Base-by-base conservation (phyloP, 2,888 invertebrate species). In the Lycaena phlaeas region DNA sequence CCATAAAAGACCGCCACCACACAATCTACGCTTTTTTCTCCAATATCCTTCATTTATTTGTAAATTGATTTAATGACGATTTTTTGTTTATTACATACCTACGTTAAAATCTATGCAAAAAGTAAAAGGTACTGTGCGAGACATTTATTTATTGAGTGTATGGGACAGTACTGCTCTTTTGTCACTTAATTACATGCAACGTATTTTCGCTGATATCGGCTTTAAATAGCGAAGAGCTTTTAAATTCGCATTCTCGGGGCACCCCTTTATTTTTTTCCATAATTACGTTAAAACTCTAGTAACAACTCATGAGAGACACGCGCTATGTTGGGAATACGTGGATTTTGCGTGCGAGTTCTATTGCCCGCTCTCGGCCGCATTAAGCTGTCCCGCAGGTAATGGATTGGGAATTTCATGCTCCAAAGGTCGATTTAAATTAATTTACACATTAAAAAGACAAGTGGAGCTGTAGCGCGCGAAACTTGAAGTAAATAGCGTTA, bases 371-470 rank as follows among this genome's bases (percentile, higher is more conserved):
- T 51, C 44, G 46, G 45, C 47, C 61, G 60, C 71, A 77, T 77
- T 77, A 76, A 73, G 61, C 72, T 77, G 78, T 81, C 76, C 53
- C 48, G 43, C 43, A 45, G 25, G 62, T 73, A 79, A 78, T 76
- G 75, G 66, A 76, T 77, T 68, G 66, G 63, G 78, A 72, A 78
- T 81, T 74, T 76, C 67, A 69, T 64, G 68, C 67, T 64, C 53
- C 64, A 67, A 71, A 70, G 71, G 72, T 74, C 68, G 68, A 65
- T 71, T 71, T 69, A 72, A 79, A 79, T 79, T 79, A 78, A 81
- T 79, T 76, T 73, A 75, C 59, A 74, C 73, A 69, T 72, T 72
- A 68, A 68, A 70, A 68, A 67, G 68, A 70, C 58, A 68, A 72
- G 68, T 68, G 57, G 54, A 56, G 58, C 54, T 55, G 51, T 54